A percentile compares a stretch with the other conserved stretches of the same genome.
Conservation (phyloP, 2,888 invertebrate genomes). For the Metacarcinus magister region DNA sequence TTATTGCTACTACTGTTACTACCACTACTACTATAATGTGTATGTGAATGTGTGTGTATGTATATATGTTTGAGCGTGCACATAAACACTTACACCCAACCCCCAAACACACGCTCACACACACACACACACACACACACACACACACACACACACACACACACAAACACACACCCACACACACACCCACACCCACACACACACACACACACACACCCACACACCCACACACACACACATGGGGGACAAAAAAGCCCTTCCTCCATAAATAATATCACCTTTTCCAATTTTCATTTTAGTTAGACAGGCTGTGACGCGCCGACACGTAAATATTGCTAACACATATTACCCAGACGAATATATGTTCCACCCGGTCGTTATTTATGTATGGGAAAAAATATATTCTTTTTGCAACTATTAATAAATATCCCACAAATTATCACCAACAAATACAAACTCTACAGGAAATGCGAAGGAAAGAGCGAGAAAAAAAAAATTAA, state of each 20-base stretch:
- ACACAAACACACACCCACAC: not conserved
- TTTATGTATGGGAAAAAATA: not conserved
- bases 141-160: constrained; percentile 39
- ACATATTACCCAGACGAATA: constrained; percentile 41
- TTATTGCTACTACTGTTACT: too few relatives aligned
- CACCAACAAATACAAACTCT: not conserved
- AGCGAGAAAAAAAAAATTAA: not conserved
- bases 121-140: constrained; percentile 39
- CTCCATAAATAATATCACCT: constrained; percentile 35
- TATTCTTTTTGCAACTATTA: not conserved
- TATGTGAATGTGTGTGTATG: too few relatives aligned
- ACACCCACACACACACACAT: constrained; percentile 29
- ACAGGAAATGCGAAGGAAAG: not conserved
- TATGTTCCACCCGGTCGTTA: not conserved
- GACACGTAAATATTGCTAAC: constrained; percentile 11
- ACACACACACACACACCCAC: constrained; percentile 6
- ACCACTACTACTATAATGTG: too few relatives aligned
- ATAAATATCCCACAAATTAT: not conserved
- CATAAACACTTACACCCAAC: too few relatives aligned
- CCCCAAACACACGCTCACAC: too few relatives aligned
- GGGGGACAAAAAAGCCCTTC: not conserved
- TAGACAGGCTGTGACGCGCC: constrained; percentile 18
- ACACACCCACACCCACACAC: too few relatives aligned
- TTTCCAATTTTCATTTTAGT: constrained; percentile 6
- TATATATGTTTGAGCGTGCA: too few relatives aligned